These are phyloP conservation scores for Patella pellucida DNA, from an alignment of 2,888 invertebrate genomes.

Conservation along the genomic window DNA sequence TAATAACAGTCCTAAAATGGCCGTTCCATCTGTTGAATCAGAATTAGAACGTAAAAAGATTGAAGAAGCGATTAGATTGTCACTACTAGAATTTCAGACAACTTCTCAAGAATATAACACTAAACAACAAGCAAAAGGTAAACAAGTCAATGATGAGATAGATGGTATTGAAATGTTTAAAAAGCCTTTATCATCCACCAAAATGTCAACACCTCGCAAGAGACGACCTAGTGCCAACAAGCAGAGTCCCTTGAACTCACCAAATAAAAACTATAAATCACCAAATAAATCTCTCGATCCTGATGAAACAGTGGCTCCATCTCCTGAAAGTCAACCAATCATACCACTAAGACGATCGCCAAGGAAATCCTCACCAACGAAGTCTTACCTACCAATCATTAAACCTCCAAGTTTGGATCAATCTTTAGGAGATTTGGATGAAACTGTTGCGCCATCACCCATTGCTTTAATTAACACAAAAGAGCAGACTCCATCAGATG, in stretches of 20 bases:
- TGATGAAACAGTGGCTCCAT: conserved; percentile 21
- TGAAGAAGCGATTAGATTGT: conserved; percentile 37
- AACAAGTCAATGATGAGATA: not conserved
- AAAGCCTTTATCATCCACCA: conserved; percentile 12
- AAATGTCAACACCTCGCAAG: conserved; percentile 27
- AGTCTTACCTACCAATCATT: not conserved
- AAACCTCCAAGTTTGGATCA: not conserved
- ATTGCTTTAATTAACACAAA: not conserved
- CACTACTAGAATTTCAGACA: conserved; percentile 27
- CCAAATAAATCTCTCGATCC: conserved; percentile 18
- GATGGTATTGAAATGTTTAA: conserved; percentile 15
- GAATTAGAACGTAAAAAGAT: conserved; percentile 30
- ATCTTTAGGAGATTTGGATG: conserved; percentile 25
- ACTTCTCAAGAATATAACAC: conserved; percentile 13
- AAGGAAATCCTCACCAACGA: not conserved
- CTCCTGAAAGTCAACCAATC: not conserved
- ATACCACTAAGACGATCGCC: not conserved
- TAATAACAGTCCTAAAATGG: conserved; percentile 21
- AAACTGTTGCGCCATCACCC: conserved; percentile 32
- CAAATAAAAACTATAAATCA: not conserved
- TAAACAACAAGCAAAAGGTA: not conserved
- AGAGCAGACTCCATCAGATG: not conserved
- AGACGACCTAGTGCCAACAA: conserved; percentile 26
- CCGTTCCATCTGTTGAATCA: not conserved
- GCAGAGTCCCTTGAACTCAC: not conserved